These are phyloP conservation scores for Thalassophryne amazonica DNA, from an alignment of 2,797 vertebrate species.

Conservation along the genomic window DNA sequence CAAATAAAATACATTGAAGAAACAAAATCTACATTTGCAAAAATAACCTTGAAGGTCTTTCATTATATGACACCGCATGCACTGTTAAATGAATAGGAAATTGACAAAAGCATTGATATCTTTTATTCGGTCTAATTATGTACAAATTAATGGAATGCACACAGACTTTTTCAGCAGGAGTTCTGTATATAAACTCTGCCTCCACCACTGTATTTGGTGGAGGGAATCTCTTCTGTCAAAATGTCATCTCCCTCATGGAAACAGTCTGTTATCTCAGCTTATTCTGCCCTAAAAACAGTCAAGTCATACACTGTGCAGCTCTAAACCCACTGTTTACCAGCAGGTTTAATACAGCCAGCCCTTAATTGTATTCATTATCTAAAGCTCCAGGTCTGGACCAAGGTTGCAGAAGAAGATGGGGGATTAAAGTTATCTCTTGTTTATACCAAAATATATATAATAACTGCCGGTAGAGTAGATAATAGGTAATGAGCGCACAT, in stretches of 20 bases:
- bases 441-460: constrained; percentile 77
- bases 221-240: constrained; percentile 34
- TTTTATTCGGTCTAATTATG: background rate
- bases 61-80: too few species aligned
- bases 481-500: constrained; percentile 76
- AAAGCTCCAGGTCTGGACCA: constrained; percentile 73
- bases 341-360: constrained; percentile 69
- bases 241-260: constrained; percentile 27
- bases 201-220: constrained; percentile 1
- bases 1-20: too few species aligned
- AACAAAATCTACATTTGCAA: too few species aligned
- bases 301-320: constrained; percentile 54
- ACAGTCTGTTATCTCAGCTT: constrained; percentile 35
- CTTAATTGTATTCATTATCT: constrained; percentile 84
- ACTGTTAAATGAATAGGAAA: too few species aligned
- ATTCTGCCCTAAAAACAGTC: constrained; percentile 54
- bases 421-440: constrained; percentile 79
- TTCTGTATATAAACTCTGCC: constrained; percentile 13
- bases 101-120: too few species aligned
- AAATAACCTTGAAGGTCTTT: too few species aligned
- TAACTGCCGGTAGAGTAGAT: constrained; percentile 68
- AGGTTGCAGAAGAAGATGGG: constrained; percentile 68
- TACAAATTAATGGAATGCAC: background rate
- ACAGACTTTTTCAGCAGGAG: background rate
- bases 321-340: constrained; percentile 72